A percentile compares a stretch with the other conserved stretches of the same genome.
Evolutionary conservation across 2,113 vertebrate species (phyloP).

Genomic region (Podilymbus podiceps): DNA sequence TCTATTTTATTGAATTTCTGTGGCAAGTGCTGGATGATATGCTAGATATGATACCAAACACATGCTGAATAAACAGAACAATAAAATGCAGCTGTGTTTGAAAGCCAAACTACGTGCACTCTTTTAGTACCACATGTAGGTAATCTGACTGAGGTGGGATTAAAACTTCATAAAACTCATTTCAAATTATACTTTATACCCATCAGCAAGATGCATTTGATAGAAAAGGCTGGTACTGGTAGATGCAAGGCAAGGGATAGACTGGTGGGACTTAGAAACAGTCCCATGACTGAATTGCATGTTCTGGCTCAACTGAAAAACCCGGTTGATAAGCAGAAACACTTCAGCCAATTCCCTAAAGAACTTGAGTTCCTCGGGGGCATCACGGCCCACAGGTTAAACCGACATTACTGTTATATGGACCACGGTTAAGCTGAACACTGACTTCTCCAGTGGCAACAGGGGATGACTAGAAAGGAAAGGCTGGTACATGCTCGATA

Average conservation of each 20-base stretch:
- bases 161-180: neutral
- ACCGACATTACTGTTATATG: rapidly evolving
- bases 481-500: neutral
- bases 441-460: neutral
- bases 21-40: neutral
- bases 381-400: neutral
- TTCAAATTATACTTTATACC: neutral
- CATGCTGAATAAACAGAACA: neutral
- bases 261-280: neutral
- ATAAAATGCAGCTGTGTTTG: neutral
- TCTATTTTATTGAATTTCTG: neutral
- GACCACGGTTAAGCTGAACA: neutral
- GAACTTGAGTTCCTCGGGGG: neutral
- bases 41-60: neutral
- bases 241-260: neutral
- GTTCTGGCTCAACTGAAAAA: neutral
- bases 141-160: neutral
- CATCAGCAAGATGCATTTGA: neutral
- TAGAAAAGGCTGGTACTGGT: neutral
- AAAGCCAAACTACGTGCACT: neutral
- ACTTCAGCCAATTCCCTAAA: neutral
- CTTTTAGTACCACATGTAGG: neutral
- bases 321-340: neutral
- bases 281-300: neutral
- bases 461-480: neutral